Percentiles rank a stretch among this genome's conserved stretches.
phyloP scores from a whole-genome alignment of 2,113 vertebrate species.

The Hemicordylus capensis region DNA sequence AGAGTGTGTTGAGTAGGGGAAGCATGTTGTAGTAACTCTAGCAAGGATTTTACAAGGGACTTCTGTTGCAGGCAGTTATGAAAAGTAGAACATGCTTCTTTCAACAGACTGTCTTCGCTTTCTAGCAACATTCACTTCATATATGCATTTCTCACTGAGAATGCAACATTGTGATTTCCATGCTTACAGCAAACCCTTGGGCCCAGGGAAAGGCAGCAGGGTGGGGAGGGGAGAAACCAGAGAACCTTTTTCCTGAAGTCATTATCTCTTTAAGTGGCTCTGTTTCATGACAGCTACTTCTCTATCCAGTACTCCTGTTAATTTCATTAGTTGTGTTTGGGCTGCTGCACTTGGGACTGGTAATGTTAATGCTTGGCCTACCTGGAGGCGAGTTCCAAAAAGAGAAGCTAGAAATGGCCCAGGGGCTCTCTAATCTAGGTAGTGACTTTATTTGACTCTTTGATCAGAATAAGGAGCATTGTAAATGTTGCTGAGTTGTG shows the following conservation, averaged over 20 bases:
- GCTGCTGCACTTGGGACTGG: not conserved
- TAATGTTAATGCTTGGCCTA: not conserved
- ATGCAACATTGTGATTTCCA: not conserved
- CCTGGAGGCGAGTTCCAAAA: not conserved
- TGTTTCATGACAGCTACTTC: not conserved
- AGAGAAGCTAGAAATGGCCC: no score
- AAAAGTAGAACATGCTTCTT: not conserved
- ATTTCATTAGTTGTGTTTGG: not conserved
- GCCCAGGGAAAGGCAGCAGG: not conserved
- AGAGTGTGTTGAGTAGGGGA: not conserved
- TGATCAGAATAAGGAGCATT: not conserved
- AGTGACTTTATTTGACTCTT: not conserved
- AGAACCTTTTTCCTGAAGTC: not conserved
- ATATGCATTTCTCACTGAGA: not conserved
- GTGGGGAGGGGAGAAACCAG: conserved; percentile 7
- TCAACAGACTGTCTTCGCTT: not conserved
- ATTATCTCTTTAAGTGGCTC: not conserved
- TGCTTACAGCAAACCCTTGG: not conserved
- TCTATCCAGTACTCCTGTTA: not conserved
- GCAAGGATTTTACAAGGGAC: not conserved
- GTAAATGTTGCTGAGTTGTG: not conserved
- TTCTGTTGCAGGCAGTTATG: not conserved
- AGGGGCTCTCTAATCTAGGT: no score
- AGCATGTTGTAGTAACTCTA: not conserved
- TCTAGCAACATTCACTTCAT: not conserved